Percentiles rank a stretch among this genome's conserved stretches.
phyloP scores from a whole-genome alignment of 1,140 invertebrate genomes.

The Cydia fagiglandana region DNA sequence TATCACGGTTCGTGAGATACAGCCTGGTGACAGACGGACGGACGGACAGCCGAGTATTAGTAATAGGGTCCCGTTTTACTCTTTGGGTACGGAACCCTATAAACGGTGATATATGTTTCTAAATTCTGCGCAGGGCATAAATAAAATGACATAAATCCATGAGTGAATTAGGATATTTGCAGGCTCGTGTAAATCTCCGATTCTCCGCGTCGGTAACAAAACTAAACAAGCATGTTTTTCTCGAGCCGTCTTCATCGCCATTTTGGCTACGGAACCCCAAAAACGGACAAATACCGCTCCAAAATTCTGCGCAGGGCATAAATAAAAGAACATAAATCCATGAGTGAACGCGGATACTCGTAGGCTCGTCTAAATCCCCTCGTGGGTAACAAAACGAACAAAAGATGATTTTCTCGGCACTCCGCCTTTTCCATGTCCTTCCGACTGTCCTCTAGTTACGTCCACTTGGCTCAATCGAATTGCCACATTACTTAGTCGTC shows the following conservation, averaged over 20 bases:
- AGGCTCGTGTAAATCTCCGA: too few relatives aligned
- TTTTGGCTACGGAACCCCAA: constrained; percentile 5
- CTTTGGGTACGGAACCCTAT: too few relatives aligned
- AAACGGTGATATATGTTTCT: too few relatives aligned
- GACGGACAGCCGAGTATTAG: too few relatives aligned
- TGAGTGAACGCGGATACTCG: background rate
- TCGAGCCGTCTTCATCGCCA: background rate
- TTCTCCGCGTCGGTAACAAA: too few relatives aligned
- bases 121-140: too few relatives aligned
- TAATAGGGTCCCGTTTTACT: too few relatives aligned
- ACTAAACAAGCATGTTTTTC: too few relatives aligned
- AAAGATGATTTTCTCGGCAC: constrained; percentile 40
- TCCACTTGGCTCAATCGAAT: constrained; percentile 48
- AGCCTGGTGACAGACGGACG: too few relatives aligned
- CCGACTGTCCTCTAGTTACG: constrained; percentile 43
- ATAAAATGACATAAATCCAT: too few relatives aligned
- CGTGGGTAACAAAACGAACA: constrained; percentile 21
- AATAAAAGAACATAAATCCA: constrained; percentile 16
- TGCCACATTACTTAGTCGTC: constrained; percentile 43
- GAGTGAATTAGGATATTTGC: too few relatives aligned
- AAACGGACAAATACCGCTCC: background rate
- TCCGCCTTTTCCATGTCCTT: constrained; percentile 63
- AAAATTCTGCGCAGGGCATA: constrained; percentile 3
- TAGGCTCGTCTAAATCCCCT: background rate
- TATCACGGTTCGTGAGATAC: too few relatives aligned